Conservation (phyloP, 2,113 vertebrate species). For the Bungarus multicinctus region DNA sequence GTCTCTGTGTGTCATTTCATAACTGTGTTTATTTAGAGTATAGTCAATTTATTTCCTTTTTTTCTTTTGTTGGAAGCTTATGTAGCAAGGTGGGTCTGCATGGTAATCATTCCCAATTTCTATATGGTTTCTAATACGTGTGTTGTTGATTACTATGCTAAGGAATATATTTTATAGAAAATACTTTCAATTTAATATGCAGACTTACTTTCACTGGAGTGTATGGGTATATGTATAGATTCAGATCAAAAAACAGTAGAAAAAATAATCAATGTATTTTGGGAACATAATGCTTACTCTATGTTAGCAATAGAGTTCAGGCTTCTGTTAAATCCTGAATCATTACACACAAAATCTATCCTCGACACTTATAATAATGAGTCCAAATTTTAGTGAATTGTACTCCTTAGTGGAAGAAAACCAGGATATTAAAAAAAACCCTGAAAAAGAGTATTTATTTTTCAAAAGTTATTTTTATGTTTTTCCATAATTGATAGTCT, state of each 20-base stretch:
- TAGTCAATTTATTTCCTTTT: background rate
- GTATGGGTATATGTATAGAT: background rate
- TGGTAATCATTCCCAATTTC: background rate
- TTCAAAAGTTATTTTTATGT: background rate
- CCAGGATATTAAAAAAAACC: background rate
- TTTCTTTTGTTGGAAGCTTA: background rate
- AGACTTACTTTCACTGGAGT: background rate
- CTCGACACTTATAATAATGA: background rate
- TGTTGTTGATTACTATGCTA: background rate
- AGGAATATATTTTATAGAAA: background rate
- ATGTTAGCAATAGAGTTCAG: background rate
- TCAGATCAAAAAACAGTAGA: background rate
- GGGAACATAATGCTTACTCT: background rate
- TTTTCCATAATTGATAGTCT: background rate
- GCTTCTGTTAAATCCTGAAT: background rate
- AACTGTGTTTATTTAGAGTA: background rate
- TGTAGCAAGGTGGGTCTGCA: background rate
- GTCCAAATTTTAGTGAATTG: background rate
- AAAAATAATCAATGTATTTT: background rate
- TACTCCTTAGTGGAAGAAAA: background rate
- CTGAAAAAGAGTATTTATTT: background rate
- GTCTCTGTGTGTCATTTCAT: background rate
- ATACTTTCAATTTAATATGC: background rate
- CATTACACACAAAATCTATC: background rate
- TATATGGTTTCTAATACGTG: background rate